Percentiles rank a stretch among this genome's conserved stretches.
phyloP scores from a whole-genome alignment of 64 coral and sea anemone genomes.

The Porites lutea region DNA sequence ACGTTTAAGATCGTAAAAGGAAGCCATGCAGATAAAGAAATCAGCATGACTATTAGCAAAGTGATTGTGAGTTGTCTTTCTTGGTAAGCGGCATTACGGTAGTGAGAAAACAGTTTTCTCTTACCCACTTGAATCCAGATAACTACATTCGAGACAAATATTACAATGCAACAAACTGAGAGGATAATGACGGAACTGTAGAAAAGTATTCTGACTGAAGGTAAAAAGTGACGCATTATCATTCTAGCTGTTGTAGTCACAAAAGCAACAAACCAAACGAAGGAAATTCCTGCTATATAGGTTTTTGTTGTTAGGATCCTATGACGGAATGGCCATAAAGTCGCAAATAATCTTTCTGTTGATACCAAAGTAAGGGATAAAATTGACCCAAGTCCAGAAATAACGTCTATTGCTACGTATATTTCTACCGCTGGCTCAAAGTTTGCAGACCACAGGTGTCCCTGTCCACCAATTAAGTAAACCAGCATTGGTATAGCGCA shows the following conservation, averaged over 20 bases:
- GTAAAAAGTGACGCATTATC: background rate
- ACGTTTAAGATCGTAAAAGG: constrained; percentile 48
- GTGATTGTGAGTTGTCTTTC: constrained; percentile 50
- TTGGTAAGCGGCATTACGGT: constrained; percentile 19
- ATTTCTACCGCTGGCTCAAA: background rate
- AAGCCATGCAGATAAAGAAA: constrained; percentile 45
- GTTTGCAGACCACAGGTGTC: background rate
- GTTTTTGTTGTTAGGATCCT: background rate
- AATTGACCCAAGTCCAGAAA: constrained; percentile 44
- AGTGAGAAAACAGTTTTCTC: background rate
- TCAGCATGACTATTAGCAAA: constrained; percentile 55
- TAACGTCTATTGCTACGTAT: constrained; percentile 11
- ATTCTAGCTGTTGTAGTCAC: background rate
- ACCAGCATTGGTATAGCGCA: constrained; percentile 27
- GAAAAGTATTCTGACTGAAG: background rate
- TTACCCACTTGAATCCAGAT: constrained; percentile 47
- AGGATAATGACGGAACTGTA: constrained; percentile 32
- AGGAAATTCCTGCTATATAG: background rate
- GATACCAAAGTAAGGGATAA: constrained; percentile 64
- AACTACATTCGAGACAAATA: constrained; percentile 31
- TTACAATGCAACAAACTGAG: constrained; percentile 17
- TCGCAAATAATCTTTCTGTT: constrained; percentile 54
- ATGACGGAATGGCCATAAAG: constrained; percentile 57
- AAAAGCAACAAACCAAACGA: constrained; percentile 13
- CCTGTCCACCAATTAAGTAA: constrained; percentile 12